Evolutionary conservation across 1,140 invertebrate genomes (phyloP), one percentile per base, ranked within the genome.

Genomic region (Drosophila rhopaloa): DNA sequence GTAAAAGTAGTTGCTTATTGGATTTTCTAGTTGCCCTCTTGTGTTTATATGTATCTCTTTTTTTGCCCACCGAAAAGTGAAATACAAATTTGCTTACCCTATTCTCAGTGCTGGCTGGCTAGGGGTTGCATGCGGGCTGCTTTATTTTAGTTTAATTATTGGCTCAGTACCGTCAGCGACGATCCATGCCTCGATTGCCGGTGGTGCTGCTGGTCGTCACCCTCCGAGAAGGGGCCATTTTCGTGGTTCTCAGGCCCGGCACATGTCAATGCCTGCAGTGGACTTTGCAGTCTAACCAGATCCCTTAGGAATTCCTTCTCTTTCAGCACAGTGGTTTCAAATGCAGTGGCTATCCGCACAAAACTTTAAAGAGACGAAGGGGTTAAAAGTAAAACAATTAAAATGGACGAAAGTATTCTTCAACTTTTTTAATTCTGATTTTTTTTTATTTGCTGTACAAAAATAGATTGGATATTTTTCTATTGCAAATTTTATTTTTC

Each of bases 111-210:
- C 37, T 40, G 51, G 32, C 47, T 51, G 46, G 16, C 60, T 88
- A 86, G 71, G 82, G 82, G 82, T 86, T 81, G 74, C 50, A 63
- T n/a, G n/a, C n/a, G n/a, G n/a, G n/a, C n/a, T n/a, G n/a, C n/a
- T n/a, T n/a, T n/a, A n/a, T n/a, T n/a, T n/a, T n/a, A n/a, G n/a
- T n/a, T n/a, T n/a, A n/a, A n/a, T n/a, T n/a, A n/a, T n/a, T n/a
- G n/a, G n/a, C n/a, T n/a, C n/a, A n/a, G n/a, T n/a, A n/a, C n/a
- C n/a, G n/a, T n/a, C n/a, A 44, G 53, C 43, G 79, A 57, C 60
- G 60, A 63, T 50, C 61, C 60, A 77, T 62, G 67, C 62, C 70
- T 82, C 68, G 27, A 41, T 48, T 37, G 29, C 14, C 47, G 35
- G 32, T 56, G 14, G 8, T 50, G 37, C 44, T 71, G 29, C 41